Evolutionary conservation across 1,140 invertebrate genomes (phyloP).

Genomic region (Chrysomallon squamiferum): DNA sequence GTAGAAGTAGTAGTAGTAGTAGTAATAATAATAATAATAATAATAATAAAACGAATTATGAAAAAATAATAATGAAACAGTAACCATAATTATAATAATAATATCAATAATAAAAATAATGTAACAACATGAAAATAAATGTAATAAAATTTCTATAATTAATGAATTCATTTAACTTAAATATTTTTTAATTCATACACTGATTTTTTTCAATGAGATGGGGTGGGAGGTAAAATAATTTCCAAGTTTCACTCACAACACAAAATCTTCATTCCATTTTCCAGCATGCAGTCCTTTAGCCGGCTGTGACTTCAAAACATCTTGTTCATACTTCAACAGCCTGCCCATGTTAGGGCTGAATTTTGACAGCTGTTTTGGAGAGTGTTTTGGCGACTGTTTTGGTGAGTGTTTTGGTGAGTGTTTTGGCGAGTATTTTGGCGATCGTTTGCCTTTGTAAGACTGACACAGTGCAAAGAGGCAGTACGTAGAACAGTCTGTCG

Average conservation of each 20-base stretch:
- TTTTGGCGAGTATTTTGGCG: constrained; percentile 27
- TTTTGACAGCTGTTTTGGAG: background rate
- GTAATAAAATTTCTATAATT: too few species aligned
- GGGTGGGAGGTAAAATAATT: too few species aligned
- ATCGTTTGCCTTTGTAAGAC: constrained; percentile 12
- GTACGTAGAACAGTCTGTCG: constrained; percentile 19
- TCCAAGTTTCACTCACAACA: constrained; percentile 28
- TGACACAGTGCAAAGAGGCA: constrained; percentile 31
- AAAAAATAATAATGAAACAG: too few species aligned
- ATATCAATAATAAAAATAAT: too few species aligned
- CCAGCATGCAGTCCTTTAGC: constrained; percentile 24
- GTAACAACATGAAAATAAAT: too few species aligned
- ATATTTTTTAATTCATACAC: too few species aligned
- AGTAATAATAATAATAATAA: too few species aligned
- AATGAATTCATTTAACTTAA: too few species aligned
- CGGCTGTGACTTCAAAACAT: constrained; percentile 25
- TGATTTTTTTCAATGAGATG: too few species aligned
- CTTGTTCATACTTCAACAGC: constrained; percentile 4
- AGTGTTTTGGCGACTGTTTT: background rate
- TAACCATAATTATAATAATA: too few species aligned
- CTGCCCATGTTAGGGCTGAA: background rate
- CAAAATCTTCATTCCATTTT: constrained; percentile 48
- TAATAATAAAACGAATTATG: too few species aligned
- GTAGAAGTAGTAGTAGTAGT: too few species aligned
- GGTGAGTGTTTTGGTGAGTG: background rate